Base-by-base conservation (phyloP, 2,113 vertebrate species). In the Pygoscelis adeliae region DNA sequence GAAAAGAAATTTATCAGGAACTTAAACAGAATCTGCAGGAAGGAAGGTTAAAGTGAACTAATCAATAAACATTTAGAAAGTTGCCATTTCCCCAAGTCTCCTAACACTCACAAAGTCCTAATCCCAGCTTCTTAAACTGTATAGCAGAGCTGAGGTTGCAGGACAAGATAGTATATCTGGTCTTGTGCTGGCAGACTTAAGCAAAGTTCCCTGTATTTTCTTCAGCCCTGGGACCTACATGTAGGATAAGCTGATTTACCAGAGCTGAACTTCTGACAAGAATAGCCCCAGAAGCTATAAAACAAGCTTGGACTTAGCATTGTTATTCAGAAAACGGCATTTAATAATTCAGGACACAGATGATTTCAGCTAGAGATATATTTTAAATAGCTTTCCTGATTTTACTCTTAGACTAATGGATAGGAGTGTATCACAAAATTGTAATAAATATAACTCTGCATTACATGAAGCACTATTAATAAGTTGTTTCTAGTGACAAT, bases 61-160 rank as follows among this genome's bases (percentile, higher is more conserved):
- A 96, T 97, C 96, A 94, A 97, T 95, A 97, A 95, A 86, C 2
- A 1, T 88, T 96, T 94, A 97, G 71, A 93, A 95, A 95, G 49
- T 58, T 95, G 82, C 66, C 53, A 92, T 96, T 95, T 95, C 74
- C 88, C 90, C 82, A 88, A 86, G 90, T 90, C 92, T 97, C 97
- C 82, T 93, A 96, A 85, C 82, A 73, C 92, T 82, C 87, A 77
- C 87, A 66, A 95, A 97, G 17, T 94, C 85, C 74, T 95, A 97
- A 97, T 96, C 82, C 50, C 66, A 83, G 70, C 0, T 95, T 96
- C 87, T 91, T 86, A 92, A 94, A 0, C 34, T 90, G 38, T 82
- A 58, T 30, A 90, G 87, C 58, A 92, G 53, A 95, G 82, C 92
- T 90, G 82, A 90, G 22, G 90, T 53, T 96, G 87, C 85, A 93